Evolutionary conservation across 2,888 invertebrate species (phyloP), one percentile per base, ranked within the genome.

Genomic region (Leptinotarsa peninsularis): DNA sequence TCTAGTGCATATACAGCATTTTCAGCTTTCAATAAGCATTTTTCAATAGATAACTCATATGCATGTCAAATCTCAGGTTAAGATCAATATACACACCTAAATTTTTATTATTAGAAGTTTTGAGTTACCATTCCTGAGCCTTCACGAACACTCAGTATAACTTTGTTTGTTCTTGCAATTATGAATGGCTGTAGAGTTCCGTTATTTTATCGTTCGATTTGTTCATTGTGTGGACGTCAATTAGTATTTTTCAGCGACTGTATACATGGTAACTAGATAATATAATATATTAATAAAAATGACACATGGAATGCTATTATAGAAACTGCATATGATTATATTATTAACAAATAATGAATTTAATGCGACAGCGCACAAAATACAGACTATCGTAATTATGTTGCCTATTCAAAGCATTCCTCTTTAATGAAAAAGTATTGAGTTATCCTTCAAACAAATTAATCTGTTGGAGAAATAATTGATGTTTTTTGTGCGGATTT

Each of bases 211-310:
- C 54, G 27, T 68, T 49, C 49, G 18, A 21, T 60, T 15, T 43
- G 21, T n/a, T 13, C 49, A 70, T 70, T 70, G 49, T 60, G 50
- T 68, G 27, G 49, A 5, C 52, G 27, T 50, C 67, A 49, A 74
- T 74, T 43, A 70, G 13, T 60, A n/a, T 74, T 71, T 71, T 71
- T 60, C 58, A 21, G 43, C 56, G 3, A 66, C 33, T 60, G n/a
- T 71, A 67, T 58, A 54, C 75, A 68, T 15, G 27, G 72, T 75
- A 75, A 75, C 66, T 49, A 52, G 75, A 73, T 49, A 67, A 52
- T 21, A 60, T 73, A 49, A 74, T 75, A 68, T 72, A 68, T 68
- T 75, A 75, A 75, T 72, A 66, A 75, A 68, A 69, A 60, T 69
- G 72, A 68, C 71, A 71, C 52, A 56, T 71, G 63, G 63, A 75